phyloP scores from a whole-genome alignment of 1,140 invertebrate species.

The Penaeus japonicus region DNA sequence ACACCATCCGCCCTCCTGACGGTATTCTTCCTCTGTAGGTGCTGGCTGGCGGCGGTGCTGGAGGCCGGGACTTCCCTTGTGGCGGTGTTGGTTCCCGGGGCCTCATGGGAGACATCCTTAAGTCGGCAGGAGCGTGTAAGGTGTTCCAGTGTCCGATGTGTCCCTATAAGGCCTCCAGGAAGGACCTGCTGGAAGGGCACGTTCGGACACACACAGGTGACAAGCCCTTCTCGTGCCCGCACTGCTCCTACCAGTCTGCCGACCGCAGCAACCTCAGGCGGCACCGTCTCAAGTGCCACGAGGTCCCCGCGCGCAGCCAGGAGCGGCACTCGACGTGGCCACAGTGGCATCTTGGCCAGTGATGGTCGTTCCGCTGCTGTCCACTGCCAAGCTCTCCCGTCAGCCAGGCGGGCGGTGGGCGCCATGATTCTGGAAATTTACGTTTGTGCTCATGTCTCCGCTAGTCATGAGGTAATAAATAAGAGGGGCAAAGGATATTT shows the following conservation, averaged over 20 bases:
- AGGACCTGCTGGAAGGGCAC: slow-evolving; percentile 43
- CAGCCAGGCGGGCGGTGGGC: no score
- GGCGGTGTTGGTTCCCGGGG: background rate
- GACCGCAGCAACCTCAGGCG: slow-evolving; percentile 44
- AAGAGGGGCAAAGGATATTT: no score
- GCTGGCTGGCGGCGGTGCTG: background rate
- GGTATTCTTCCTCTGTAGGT: slow-evolving; percentile 31
- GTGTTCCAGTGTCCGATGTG: slow-evolving; percentile 29
- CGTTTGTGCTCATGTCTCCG: no score
- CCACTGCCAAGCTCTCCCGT: no score
- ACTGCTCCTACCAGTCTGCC: slow-evolving; percentile 39
- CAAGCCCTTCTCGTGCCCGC: slow-evolving; percentile 40
- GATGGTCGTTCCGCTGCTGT: background rate
- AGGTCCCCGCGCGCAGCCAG: background rate
- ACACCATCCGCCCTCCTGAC: background rate
- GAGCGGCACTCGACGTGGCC: no score
- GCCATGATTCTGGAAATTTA: no score
- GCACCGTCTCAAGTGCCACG: slow-evolving; percentile 31
- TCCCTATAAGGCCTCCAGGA: slow-evolving; percentile 40
- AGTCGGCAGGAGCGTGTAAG: background rate
- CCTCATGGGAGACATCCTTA: background rate
- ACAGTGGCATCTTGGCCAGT: slow-evolving; percentile 15
- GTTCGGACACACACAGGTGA: slow-evolving; percentile 43
- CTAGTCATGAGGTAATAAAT: no score
- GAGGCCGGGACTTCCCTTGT: background rate